Evolutionary conservation across 2,797 vertebrate species (phyloP).

Genomic region (Manis javanica): DNA sequence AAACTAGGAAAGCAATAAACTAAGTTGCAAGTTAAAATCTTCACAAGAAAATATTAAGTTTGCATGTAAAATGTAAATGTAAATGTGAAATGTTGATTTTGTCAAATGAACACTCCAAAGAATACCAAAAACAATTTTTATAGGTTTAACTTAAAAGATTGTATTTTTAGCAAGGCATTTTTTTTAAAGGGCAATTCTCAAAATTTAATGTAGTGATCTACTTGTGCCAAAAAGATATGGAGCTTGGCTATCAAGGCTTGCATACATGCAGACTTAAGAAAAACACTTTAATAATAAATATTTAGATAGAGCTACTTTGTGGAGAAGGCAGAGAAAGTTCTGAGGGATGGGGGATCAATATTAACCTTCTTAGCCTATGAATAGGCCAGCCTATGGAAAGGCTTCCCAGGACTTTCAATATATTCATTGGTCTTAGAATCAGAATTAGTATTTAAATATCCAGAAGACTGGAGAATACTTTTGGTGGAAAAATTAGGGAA

Average conservation of each 20-base stretch:
- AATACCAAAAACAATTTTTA: neutral
- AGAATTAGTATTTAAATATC: conserved; percentile 34
- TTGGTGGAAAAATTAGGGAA: neutral
- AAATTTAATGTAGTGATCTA: conserved; percentile 25
- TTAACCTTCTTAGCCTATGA: conserved; percentile 24
- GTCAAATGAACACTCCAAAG: neutral
- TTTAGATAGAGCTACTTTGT: conserved; percentile 11
- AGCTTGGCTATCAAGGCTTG: neutral
- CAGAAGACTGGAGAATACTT: neutral
- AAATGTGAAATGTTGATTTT: neutral
- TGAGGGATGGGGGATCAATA: neutral
- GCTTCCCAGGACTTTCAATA: neutral
- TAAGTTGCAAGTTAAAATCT: neutral
- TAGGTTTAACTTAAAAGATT: neutral
- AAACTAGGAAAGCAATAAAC: conserved; percentile 3
- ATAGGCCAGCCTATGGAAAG: neutral
- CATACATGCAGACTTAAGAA: neutral
- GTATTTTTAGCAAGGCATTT: neutral
- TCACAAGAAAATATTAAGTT: conserved; percentile 8
- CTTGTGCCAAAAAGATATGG: conserved; percentile 13
- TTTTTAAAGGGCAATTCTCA: conserved; percentile 28
- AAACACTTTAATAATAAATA: neutral
- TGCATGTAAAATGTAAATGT: no score
- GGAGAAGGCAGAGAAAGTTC: neutral
- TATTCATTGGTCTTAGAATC: conserved; percentile 43